phyloP scores from a whole-genome alignment of 2,888 invertebrate species.

The Laspeyria flexula region DNA sequence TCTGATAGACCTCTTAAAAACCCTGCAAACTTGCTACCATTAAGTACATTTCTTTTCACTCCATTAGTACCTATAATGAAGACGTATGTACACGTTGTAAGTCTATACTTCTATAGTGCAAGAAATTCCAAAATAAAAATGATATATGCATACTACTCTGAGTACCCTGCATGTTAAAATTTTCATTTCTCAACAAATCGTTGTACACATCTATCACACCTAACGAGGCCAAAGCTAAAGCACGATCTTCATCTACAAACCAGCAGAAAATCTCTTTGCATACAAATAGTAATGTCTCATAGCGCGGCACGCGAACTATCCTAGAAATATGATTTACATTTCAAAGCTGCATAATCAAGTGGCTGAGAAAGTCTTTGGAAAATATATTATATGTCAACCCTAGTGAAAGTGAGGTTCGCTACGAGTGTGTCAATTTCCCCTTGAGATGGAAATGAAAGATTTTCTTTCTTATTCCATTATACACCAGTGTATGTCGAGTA shows the following conservation, averaged over 20 bases:
- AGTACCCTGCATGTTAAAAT: too few relatives aligned
- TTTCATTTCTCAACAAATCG: too few relatives aligned
- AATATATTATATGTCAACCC: conserved; percentile 5
- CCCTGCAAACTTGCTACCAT: too few relatives aligned
- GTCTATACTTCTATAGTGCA: too few relatives aligned
- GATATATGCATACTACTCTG: too few relatives aligned
- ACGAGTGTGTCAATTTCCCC: conserved; percentile 9
- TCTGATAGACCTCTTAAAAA: too few relatives aligned
- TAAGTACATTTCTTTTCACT: too few relatives aligned
- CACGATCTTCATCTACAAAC: not conserved
- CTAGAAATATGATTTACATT: conserved; percentile 8
- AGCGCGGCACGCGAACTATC: not conserved
- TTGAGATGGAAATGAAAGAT: conserved; percentile 13
- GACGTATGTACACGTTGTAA: too few relatives aligned
- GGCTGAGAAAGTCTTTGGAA: conserved; percentile 1
- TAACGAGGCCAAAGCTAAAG: not conserved
- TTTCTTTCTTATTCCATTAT: conserved; percentile 11
- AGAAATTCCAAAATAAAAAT: too few relatives aligned
- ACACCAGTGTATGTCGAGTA: not conserved
- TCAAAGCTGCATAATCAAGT: conserved; percentile 7
- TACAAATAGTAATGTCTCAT: conserved; percentile 6
- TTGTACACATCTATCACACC: too few relatives aligned
- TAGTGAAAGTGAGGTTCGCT: not conserved
- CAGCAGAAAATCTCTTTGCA: conserved; percentile 1
- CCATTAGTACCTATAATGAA: too few relatives aligned